Evolutionary conservation across 2,797 vertebrate genomes (phyloP).

Genomic region (Coregonus sp.): DNA sequence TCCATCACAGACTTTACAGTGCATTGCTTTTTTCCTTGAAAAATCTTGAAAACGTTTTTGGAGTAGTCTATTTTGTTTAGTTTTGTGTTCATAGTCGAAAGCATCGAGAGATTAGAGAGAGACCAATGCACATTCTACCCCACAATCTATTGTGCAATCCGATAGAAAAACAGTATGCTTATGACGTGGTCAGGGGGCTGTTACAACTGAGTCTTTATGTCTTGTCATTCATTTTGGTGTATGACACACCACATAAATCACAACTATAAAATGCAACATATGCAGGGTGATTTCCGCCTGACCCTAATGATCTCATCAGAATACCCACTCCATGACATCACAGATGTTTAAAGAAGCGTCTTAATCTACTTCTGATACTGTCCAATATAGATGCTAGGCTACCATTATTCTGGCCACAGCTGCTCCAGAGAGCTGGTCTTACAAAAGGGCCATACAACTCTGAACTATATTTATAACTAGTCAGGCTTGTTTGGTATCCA

Average conservation of each 20-base stretch:
- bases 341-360: not conserved
- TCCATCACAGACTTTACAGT: not conserved
- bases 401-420: not conserved
- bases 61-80: not conserved
- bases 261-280: not conserved
- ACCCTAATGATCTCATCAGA: not conserved
- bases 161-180: too few species aligned
- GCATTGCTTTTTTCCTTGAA: not conserved
- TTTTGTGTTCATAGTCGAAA: not conserved
- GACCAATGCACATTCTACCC: too few species aligned
- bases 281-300: not conserved
- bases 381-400: not conserved
- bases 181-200: too few species aligned
- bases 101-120: too few species aligned
- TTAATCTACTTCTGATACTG: not conserved
- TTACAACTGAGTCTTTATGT: not conserved
- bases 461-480: not conserved
- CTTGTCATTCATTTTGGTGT: not conserved
- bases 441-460: not conserved
- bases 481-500: not conserved
- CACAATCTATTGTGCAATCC: too few species aligned
- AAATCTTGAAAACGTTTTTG: not conserved
- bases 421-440: not conserved
- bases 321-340: not conserved
- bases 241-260: not conserved